phyloP scores from a whole-genome alignment of 2,797 vertebrate genomes.

The Lagorchestes hirsutus region DNA sequence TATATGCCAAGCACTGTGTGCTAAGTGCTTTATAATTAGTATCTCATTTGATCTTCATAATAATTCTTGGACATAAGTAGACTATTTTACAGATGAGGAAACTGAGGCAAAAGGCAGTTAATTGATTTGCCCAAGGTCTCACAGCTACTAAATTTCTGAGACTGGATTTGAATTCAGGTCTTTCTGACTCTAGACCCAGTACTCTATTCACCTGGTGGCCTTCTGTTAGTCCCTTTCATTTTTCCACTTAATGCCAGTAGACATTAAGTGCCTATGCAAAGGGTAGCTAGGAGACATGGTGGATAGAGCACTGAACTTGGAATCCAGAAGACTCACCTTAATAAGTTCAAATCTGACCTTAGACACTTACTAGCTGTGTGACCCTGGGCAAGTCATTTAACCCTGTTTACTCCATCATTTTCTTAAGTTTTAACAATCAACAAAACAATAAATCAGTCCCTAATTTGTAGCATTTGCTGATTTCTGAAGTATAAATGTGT shows the following conservation, averaged over 20 bases:
- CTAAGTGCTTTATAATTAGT: neutral
- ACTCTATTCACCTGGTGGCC: neutral
- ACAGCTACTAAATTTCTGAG: neutral
- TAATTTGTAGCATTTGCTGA: neutral
- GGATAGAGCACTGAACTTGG: neutral
- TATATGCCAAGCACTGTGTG: neutral
- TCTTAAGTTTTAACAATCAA: neutral
- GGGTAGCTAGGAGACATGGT: neutral
- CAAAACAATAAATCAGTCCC: neutral
- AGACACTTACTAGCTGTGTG: neutral
- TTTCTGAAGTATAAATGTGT: neutral
- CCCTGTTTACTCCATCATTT: neutral
- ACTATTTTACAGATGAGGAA: neutral
- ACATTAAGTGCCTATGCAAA: neutral
- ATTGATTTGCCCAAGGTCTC: neutral
- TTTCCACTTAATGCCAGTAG: neutral
- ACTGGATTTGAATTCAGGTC: neutral
- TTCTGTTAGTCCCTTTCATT: neutral
- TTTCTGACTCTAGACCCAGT: neutral
- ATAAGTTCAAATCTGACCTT: neutral
- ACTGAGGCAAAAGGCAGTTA: neutral
- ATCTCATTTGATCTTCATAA: neutral
- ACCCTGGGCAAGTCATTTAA: neutral
- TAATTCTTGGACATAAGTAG: neutral
- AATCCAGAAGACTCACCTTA: neutral